These are phyloP conservation scores for Aphis gossypii DNA, from an alignment of 1,140 invertebrate genomes.

Conservation along the genomic window DNA sequence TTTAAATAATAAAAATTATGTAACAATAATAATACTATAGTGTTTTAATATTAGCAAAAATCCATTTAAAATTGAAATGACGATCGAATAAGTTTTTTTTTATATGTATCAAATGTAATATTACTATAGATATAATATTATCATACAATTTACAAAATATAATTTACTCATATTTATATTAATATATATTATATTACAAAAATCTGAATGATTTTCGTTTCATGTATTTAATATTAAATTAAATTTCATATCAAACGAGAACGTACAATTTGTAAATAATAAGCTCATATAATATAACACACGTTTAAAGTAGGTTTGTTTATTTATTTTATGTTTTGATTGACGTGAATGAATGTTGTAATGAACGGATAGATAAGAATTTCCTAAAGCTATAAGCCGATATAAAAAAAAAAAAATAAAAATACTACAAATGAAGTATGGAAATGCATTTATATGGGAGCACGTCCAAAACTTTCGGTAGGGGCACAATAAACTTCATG, in stretches of 20 bases:
- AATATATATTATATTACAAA: not conserved
- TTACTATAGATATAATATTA: not conserved
- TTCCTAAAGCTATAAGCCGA: not conserved
- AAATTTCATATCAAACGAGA: not conserved
- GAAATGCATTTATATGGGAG: constrained; percentile 1
- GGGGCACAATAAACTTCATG: constrained; percentile 10
- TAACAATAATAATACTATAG: not conserved
- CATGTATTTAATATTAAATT: not conserved
- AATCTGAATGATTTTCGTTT: not conserved
- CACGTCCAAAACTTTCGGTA: not conserved
- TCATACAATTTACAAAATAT: not conserved
- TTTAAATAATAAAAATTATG: not conserved
- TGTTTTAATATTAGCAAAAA: not conserved
- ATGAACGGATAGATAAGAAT: not conserved
- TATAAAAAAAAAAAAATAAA: not conserved
- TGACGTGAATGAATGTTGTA: not conserved
- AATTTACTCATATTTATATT: not conserved
- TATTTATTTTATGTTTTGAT: not conserved
- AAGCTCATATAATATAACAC: not conserved
- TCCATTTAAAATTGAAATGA: not conserved
- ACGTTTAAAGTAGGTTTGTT: not conserved
- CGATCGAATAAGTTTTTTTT: not conserved
- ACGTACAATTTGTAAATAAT: not conserved
- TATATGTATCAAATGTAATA: not conserved
- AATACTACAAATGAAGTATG: not conserved